These are phyloP conservation scores for Formicarius rufipectus DNA, from an alignment of 2,113 vertebrate species.

Conservation along the genomic window DNA sequence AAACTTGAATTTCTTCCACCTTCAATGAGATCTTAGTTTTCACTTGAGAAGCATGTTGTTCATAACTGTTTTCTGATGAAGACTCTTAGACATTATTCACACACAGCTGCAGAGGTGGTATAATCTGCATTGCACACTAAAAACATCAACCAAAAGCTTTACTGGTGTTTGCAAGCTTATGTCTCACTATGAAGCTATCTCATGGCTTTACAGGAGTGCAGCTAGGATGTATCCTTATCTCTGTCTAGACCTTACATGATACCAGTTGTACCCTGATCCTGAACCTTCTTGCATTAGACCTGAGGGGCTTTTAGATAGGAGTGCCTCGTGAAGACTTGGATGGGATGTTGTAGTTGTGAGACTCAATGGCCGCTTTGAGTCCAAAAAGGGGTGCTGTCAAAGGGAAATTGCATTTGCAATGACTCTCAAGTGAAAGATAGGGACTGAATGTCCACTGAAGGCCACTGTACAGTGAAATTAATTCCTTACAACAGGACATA, in stretches of 20 bases:
- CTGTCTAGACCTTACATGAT: background rate
- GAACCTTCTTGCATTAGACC: background rate
- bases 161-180: background rate
- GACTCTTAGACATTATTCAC: background rate
- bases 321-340: background rate
- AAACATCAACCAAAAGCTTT: background rate
- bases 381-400: background rate
- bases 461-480: background rate
- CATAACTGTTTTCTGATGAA: background rate
- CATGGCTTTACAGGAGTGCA: background rate
- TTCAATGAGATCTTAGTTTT: background rate
- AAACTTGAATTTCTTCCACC: background rate
- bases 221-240: background rate
- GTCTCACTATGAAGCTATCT: background rate
- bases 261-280: background rate
- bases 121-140: accelerated
- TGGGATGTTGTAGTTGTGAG: background rate
- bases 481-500: background rate
- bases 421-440: background rate
- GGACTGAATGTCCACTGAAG: background rate
- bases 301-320: background rate
- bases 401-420: background rate
- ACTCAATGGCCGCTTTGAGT: background rate
- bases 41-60: background rate
- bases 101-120: background rate